Evolutionary conservation across 2,888 invertebrate species (phyloP).

Genomic region (Lasioglossum lativentre): DNA sequence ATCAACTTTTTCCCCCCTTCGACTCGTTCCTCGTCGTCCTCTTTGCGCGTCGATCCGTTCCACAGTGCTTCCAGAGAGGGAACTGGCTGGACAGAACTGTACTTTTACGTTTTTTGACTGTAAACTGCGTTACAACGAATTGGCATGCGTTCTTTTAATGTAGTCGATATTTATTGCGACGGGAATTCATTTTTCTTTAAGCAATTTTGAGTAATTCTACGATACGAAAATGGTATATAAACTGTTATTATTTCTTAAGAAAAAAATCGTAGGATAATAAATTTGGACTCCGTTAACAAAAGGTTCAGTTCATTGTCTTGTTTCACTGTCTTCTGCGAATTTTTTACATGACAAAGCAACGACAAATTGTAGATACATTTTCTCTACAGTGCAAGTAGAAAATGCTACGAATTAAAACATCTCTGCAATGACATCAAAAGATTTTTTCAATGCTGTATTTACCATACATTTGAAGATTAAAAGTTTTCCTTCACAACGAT

Average conservation of each 20-base stretch:
- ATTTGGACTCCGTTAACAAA: background rate
- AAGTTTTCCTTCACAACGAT: background rate
- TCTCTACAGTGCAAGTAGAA: background rate
- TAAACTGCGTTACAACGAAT: background rate
- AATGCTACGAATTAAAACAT: background rate
- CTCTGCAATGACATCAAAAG: background rate
- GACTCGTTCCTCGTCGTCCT: conserved; percentile 10
- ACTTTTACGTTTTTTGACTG: background rate
- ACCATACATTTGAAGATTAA: background rate
- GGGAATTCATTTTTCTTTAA: background rate
- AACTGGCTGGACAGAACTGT: background rate
- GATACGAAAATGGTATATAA: background rate
- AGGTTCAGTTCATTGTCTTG: too few relatives aligned
- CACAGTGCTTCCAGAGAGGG: background rate
- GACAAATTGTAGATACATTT: background rate
- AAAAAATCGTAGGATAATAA: background rate
- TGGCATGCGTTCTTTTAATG: background rate
- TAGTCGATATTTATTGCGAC: background rate
- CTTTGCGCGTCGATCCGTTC: conserved; percentile 36
- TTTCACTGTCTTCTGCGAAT: too few relatives aligned
- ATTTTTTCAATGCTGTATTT: background rate
- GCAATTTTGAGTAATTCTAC: background rate
- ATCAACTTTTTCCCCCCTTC: conserved; percentile 16
- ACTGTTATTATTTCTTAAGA: background rate
- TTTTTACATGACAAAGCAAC: background rate